Evolutionary conservation across 2,888 invertebrate genomes (phyloP), one percentile per base, ranked within the genome.

Genomic region (Xylota segnis): DNA sequence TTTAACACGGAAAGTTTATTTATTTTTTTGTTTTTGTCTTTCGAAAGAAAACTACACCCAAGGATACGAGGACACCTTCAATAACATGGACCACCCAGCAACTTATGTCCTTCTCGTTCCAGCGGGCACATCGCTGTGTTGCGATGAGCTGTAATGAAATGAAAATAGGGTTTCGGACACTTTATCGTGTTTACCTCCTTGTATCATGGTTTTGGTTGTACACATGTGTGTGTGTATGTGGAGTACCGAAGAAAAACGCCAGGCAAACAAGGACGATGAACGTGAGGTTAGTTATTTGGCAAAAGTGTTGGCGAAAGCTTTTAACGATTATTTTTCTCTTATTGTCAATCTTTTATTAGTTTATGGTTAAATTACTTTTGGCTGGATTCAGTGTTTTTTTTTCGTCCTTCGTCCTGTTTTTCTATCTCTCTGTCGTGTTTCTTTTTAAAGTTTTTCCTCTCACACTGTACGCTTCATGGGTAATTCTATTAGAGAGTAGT

Each of bases 361-460:
- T 86, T 86, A 82, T 86, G 86, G 86, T 79, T 77, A 86, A 81
- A 82, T 82, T 82, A 82, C 81, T 68, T 86, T 86, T 81, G 71
- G 58, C 65, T 63, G 59, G 70, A 66, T 71, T n/a, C n/a, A n/a
- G n/a, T n/a, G n/a, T n/a, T n/a, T 76, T 71, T 50, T 63, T 71
- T 18, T 72, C 27, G 23, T 23, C 23, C 23, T 23, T 23, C 23
- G 23, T 23, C 23, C 23, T 23, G 1, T 23, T 23, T 23, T 23
- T 9, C 4, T 18, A 34, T 18, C 59, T 32, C 16, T 47, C 7
- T 45, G 32, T 12, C n/a, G 3, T 5, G 34, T 58, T 68, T 58
- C 6, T 18, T 16, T 45, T 47, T 6, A n/a, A 14, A 1, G 32
- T n/a, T 29, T 7, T 18, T 16, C n/a, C 0, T 40, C 10, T 27